Conservation (phyloP, 2,888 invertebrate species). For the Eupelmus urozonus region DNA sequence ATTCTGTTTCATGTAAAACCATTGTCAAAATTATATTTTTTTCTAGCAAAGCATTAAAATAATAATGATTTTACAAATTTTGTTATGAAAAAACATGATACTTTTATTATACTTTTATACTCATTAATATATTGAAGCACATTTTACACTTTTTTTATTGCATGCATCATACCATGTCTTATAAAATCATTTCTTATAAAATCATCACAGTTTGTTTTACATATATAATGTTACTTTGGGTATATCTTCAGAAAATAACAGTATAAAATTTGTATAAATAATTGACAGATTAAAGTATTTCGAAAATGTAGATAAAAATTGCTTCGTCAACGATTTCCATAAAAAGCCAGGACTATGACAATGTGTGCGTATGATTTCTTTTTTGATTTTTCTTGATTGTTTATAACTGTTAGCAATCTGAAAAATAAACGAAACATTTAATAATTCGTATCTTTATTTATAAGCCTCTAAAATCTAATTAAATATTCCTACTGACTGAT, state of each 20-base stretch:
- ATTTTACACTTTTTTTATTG: constrained; percentile 45
- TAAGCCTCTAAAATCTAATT: background rate
- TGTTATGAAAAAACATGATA: background rate
- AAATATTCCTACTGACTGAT: background rate
- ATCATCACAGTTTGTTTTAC: constrained; percentile 3
- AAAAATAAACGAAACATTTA: too few species aligned
- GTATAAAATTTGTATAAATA: constrained; percentile 9
- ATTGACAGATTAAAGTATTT: background rate
- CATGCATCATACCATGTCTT: constrained; percentile 19
- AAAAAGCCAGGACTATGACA: background rate
- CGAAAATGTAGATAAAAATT: constrained; percentile 1
- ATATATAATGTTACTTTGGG: constrained; percentile 13
- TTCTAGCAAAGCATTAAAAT: too few species aligned
- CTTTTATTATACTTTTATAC: background rate
- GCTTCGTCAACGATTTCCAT: background rate
- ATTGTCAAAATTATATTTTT: too few species aligned
- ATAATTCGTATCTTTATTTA: too few species aligned
- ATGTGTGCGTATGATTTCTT: background rate
- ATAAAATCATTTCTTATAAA: constrained; percentile 16
- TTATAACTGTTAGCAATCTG: background rate
- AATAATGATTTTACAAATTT: too few species aligned
- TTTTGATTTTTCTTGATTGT: background rate
- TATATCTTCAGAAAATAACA: background rate
- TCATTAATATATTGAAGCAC: constrained; percentile 22
- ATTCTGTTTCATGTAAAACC: too few species aligned